Evolutionary conservation across 2,888 invertebrate species (phyloP), one percentile per base, ranked within the genome.

Genomic region (Germaria angustata): DNA sequence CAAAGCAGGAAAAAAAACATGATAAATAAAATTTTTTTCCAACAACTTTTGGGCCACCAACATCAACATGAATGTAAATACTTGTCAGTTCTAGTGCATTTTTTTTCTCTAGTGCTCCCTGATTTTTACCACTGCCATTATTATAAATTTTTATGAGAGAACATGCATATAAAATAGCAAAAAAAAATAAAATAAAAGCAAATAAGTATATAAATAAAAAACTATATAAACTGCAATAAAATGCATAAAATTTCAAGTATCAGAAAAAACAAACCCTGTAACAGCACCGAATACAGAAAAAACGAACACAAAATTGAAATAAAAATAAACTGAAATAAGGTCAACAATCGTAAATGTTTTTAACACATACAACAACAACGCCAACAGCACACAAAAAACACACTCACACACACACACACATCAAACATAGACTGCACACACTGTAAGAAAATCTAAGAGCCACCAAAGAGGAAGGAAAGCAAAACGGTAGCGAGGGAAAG

Each of bases 331-430:
- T 39, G 44, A 66, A 82, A 82, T 82, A 79, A 79, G 82, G 82
- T 82, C 82, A 82, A 82, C 82, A 82, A 75, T 79, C 82, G 82
- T 79, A 79, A 82, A 82, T 75, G 82, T 71, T 75, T 75, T 75
- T 51, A 59, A 71, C 65, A 69, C 55, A 75, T 34, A 11, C 39
- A 79, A 22, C 9, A 20, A 57, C 9, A 71, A 65, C 15, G 17
- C 28, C 57, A 4, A 57, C 49, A 36, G 32, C 15, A 41, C 49
- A 53, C 11, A 24, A 51, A 20, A 24, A 0, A 24, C 36, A 46
- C 28, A 28, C 5, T 20, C 24, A 28, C 8, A n/a, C 15, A 17
- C 6, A 44, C 41, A 11, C 17, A 20, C 13, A n/a, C 15, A 6
- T 13, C 13, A 17, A 53, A 34, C n/a, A n/a, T n/a, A n/a, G n/a